Evolutionary conservation across 1,140 invertebrate species (phyloP), one percentile per base, ranked within the genome.

Genomic region (Macrobrachium nipponense): DNA sequence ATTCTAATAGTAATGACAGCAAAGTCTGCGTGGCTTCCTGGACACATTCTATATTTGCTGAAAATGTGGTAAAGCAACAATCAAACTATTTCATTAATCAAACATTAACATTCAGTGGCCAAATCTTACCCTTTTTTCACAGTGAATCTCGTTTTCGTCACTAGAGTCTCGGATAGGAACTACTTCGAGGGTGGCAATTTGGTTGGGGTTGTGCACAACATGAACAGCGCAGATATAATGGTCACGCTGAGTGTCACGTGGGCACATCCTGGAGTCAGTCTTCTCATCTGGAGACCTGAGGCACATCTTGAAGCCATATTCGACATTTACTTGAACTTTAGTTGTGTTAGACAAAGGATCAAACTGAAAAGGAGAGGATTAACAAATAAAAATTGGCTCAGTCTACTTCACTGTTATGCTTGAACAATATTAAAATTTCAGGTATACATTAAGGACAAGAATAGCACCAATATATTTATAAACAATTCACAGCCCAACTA

Each of bases 261-360:
- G 88, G 61, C 88, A 89, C 20, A 77, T 59, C 62, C 88, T 81
- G 43, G 58, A 64, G 61, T 87, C 82, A 14, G 78, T 70, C 36
- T 80, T 80, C 64, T 81, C 68, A 27, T 88, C 59, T 27, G 58
- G 79, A 23, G 86, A 87, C 60, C 73, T 88, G 59, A 88, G 77
- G 80, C 88, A 88, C 6, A 88, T 60, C 17, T 75, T 84, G 80
- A 88, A 88, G 7, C 88, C 88, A 70, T 88, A 88, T 59, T 88
- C 88, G 51, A 88, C 88, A 68, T 84, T 80, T 12, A 88, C 76
- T 58, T 88, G 82, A 17, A 88, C 80, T 64, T 82, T 78, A 17
- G 88, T 88, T 43, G 81, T 83, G 75, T 88, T 87, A 59, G 23
- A 61, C n/a, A 84, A 17, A 44, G 80, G 68, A 60, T 88, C 88